Conservation (phyloP, 2,888 invertebrate genomes). For the Andrena hattorfiana region DNA sequence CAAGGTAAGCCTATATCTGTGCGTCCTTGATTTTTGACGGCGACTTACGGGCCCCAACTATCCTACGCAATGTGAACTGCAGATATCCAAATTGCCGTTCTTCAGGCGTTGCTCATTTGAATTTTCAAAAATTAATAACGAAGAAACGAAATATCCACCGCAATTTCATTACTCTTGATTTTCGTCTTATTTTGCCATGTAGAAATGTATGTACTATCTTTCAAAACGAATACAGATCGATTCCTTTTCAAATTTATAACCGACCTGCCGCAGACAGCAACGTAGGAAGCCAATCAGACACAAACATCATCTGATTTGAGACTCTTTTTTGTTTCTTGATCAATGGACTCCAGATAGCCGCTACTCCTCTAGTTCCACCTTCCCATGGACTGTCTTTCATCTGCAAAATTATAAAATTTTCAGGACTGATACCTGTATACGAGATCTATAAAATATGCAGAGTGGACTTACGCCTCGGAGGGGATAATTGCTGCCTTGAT, state of each 20-base stretch:
- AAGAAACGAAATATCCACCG: no score
- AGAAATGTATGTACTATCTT: no score
- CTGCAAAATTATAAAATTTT: slow-evolving; percentile 73
- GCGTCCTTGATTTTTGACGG: no score
- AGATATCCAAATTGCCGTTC: no score
- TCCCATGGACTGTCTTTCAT: slow-evolving; percentile 88
- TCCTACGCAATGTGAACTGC: no score
- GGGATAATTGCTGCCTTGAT: slow-evolving; percentile 93
- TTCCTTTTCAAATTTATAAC: slow-evolving; percentile 7
- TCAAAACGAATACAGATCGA: neutral
- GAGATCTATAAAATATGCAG: neutral
- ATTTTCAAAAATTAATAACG: no score
- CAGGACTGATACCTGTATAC: neutral
- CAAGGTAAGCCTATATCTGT: no score
- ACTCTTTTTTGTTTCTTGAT: slow-evolving; percentile 84
- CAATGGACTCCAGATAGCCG: slow-evolving; percentile 87
- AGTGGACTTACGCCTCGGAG: slow-evolving; percentile 88
- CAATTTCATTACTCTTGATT: no score
- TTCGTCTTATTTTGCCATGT: no score
- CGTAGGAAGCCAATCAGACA: slow-evolving; percentile 88
- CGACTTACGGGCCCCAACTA: no score
- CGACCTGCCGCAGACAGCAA: slow-evolving; percentile 86
- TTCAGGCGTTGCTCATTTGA: no score
- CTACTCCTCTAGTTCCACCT: slow-evolving; percentile 87
- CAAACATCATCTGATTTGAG: slow-evolving; percentile 86